phyloP scores from a whole-genome alignment of 1,140 invertebrate genomes.

The Bombus polaris region DNA sequence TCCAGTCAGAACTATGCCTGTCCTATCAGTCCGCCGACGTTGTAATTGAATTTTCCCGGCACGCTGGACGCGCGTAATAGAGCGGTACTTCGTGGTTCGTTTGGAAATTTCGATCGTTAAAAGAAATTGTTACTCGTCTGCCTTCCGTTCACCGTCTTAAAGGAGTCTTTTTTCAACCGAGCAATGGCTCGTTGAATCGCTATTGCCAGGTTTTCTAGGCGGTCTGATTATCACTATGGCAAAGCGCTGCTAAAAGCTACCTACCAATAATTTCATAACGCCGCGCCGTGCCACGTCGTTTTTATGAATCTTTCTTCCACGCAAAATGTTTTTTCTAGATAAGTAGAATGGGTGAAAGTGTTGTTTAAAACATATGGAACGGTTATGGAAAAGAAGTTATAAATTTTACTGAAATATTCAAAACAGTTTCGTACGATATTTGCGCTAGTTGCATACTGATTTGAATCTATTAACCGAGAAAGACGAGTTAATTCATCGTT shows the following conservation, averaged over 20 bases:
- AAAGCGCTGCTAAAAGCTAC: not conserved
- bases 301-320: not conserved
- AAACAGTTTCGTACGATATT: not conserved
- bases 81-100: conserved; percentile 68
- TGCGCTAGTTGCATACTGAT: too few relatives aligned
- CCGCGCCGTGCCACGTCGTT: not conserved
- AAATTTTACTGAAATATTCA: not conserved
- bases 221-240: conserved; percentile 54
- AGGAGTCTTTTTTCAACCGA: conserved; percentile 2
- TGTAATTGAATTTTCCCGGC: conserved; percentile 37
- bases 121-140: conserved; percentile 46
- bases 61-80: conserved; percentile 61
- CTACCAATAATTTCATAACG: not conserved
- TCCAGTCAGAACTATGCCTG: not conserved
- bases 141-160: conserved; percentile 57
- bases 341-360: not conserved
- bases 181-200: conserved; percentile 60
- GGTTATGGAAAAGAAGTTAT: not conserved
- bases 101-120: conserved; percentile 72
- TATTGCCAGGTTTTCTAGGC: conserved; percentile 43
- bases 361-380: not conserved
- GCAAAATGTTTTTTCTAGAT: not conserved
- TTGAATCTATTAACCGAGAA: too few relatives aligned
- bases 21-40: not conserved
- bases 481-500: not conserved